Conservation (phyloP, 2,113 vertebrate genomes). For the Thamnaconus septentrionalis region DNA sequence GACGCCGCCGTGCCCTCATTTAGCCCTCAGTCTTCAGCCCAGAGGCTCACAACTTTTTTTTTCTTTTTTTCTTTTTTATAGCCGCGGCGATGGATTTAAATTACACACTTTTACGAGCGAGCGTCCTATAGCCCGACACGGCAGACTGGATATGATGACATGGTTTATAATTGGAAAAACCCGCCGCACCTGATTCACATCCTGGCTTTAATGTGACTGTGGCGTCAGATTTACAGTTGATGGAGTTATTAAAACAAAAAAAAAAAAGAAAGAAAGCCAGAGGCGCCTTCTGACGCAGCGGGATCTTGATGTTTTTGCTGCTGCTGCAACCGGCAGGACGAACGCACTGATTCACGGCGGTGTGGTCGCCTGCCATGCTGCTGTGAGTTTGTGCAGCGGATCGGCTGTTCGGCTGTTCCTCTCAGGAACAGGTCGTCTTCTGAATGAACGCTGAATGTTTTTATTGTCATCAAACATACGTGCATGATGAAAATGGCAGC, state of each 20-base stretch:
- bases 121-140: constrained; percentile 32
- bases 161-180: constrained; percentile 53
- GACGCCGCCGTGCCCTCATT: constrained; percentile 39
- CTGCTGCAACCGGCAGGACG: too few species aligned
- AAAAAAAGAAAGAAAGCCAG: neutral
- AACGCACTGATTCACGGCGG: too few species aligned
- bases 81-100: constrained; percentile 51
- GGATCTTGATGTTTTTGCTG: too few species aligned
- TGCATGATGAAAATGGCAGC: too few species aligned
- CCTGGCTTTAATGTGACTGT: constrained; percentile 3
- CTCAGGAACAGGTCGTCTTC: too few species aligned
- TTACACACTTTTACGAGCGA: constrained; percentile 64
- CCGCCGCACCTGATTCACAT: constrained; percentile 32
- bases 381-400: too few species aligned
- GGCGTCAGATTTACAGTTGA: constrained; percentile 57
- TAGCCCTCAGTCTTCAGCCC: constrained; percentile 33
- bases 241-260: constrained; percentile 58
- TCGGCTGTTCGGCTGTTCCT: too few species aligned
- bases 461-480: too few species aligned
- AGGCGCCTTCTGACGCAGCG: too few species aligned
- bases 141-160: constrained; percentile 49
- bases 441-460: too few species aligned
- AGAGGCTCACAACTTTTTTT: neutral
- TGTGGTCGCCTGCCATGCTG: too few species aligned
- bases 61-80: too few species aligned